Conservation (phyloP, 2,888 invertebrate species). For the Petrophora chlorosata region DNA sequence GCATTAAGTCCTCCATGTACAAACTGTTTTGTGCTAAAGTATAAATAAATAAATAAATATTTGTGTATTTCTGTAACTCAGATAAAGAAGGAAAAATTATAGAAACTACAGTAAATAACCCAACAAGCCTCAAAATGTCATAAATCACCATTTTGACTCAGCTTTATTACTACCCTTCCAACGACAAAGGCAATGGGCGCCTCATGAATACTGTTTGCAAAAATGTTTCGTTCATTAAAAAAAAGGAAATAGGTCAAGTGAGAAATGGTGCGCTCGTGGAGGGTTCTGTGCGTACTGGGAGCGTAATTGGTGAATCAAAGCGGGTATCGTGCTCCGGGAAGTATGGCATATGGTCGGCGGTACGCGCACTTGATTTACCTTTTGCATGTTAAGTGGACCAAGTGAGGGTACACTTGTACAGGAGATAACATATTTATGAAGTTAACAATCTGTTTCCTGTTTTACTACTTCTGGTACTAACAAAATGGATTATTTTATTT, state of each 20-base stretch:
- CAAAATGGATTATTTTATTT: no score
- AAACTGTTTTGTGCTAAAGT: no score
- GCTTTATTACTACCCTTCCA: slow-evolving; percentile 56
- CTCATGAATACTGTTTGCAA: slow-evolving; percentile 39
- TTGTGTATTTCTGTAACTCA: no score
- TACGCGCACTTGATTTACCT: slow-evolving; percentile 10
- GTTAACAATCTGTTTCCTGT: background rate
- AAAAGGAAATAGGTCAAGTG: slow-evolving; percentile 36
- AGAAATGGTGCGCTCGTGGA: slow-evolving; percentile 24
- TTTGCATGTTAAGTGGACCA: background rate
- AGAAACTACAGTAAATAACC: slow-evolving; percentile 18
- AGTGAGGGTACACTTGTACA: background rate
- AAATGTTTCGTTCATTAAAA: slow-evolving; percentile 35
- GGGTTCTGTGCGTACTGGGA: slow-evolving; percentile 18
- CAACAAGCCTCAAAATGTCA: slow-evolving; percentile 43
- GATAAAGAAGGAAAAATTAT: background rate
- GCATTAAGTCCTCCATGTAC: no score
- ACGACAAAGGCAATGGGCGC: slow-evolving; percentile 35
- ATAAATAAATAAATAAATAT: no score
- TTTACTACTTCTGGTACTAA: no score
- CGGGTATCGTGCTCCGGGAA: slow-evolving; percentile 9
- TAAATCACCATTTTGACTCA: slow-evolving; percentile 56
- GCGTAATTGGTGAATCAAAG: slow-evolving; percentile 34
- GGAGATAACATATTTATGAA: background rate
- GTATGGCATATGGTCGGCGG: background rate